These are phyloP conservation scores for Callipepla squamata DNA, from an alignment of 2,113 vertebrate species.

Conservation along the genomic window DNA sequence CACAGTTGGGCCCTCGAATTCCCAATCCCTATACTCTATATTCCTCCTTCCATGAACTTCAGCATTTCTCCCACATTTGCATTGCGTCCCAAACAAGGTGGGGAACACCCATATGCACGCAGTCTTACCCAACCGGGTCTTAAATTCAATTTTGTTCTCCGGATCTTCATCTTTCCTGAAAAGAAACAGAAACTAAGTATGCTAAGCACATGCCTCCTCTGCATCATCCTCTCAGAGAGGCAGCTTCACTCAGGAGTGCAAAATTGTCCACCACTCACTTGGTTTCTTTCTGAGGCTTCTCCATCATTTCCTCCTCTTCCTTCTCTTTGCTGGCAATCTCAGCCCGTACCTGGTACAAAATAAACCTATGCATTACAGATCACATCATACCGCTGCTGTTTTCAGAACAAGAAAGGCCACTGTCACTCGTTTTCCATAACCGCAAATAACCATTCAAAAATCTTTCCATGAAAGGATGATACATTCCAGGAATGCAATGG, in stretches of 20 bases:
- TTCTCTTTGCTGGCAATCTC: constrained; percentile 98
- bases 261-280: constrained; percentile 81
- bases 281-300: constrained; percentile 96
- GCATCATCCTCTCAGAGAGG: background rate
- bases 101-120: background rate
- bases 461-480: background rate
- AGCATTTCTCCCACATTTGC: background rate
- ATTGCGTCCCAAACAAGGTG: too few species aligned
- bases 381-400: background rate
- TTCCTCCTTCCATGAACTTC: background rate
- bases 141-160: constrained; percentile 99
- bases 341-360: constrained; percentile 87
- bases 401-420: background rate
- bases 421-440: background rate
- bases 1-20: background rate
- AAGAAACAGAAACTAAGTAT: background rate
- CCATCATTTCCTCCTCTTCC: constrained; percentile 96
- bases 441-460: background rate
- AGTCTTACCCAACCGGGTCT: constrained; percentile 92
- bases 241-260: background rate
- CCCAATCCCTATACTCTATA: background rate
- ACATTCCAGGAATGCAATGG: background rate
- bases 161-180: constrained; percentile 95
- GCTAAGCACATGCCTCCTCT: background rate
- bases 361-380: background rate